Evolutionary conservation across 2,797 vertebrate species (phyloP).

Genomic region (Hydrophis major): DNA sequence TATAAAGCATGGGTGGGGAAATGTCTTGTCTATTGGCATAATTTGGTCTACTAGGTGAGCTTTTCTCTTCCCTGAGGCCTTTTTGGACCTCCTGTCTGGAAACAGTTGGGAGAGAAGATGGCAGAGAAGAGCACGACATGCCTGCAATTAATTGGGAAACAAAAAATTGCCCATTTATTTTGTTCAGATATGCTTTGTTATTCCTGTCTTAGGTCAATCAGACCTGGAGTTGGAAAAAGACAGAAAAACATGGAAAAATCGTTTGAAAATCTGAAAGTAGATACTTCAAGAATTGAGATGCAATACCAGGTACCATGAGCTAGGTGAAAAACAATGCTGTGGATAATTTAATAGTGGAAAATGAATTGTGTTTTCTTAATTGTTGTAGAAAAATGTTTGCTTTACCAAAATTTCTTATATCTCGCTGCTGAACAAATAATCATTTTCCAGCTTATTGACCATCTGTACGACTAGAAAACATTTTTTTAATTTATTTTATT

Average conservation of each 20-base stretch:
- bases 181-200: background rate
- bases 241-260: conserved; percentile 66
- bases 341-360: background rate
- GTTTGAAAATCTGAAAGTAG: conserved; percentile 59
- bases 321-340: background rate
- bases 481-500: background rate
- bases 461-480: background rate
- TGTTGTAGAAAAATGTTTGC: background rate
- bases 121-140: background rate
- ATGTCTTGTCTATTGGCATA: background rate
- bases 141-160: background rate
- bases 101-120: background rate
- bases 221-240: conserved; percentile 42
- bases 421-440: background rate
- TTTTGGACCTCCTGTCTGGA: background rate
- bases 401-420: background rate
- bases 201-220: conserved; percentile 54
- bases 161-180: background rate
- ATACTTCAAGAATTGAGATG: conserved; percentile 41
- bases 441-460: background rate
- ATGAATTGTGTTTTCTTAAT: background rate
- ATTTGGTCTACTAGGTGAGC: background rate
- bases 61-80: background rate
- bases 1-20: background rate
- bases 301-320: conserved; percentile 40